A percentile compares a stretch with the other conserved stretches of the same genome.
Conservation (phyloP, 2,113 vertebrate genomes). For the Regulus satrapa region DNA sequence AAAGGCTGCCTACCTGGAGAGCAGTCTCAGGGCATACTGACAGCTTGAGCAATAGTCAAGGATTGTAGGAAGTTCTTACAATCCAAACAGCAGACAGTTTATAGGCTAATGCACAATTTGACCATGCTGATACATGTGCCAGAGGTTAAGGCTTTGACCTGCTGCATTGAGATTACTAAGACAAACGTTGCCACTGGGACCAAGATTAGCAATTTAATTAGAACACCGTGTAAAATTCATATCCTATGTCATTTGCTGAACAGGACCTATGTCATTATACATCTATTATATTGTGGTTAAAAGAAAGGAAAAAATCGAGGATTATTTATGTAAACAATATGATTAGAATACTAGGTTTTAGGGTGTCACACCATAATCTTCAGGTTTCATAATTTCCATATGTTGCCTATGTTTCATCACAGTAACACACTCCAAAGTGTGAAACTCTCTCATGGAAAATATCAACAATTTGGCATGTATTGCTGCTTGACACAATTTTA, state of each 20-base stretch:
- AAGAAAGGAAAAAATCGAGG: neutral
- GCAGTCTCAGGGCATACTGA: neutral
- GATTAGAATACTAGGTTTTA: neutral
- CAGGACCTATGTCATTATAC: neutral
- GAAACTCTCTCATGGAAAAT: neutral
- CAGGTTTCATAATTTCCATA: neutral
- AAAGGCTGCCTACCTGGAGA: neutral
- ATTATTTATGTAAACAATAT: neutral
- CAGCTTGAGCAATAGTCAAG: neutral
- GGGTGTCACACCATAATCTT: neutral
- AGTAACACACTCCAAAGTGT: neutral
- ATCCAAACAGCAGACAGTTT: neutral
- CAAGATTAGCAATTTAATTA: constrained; percentile 8
- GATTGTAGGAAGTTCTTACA: neutral
- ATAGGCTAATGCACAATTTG: neutral
- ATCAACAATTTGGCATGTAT: neutral
- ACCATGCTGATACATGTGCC: neutral
- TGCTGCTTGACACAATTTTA: neutral
- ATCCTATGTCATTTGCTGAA: neutral
- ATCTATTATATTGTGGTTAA: neutral
- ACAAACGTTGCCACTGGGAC: neutral
- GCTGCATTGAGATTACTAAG: neutral
- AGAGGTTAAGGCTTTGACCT: neutral
- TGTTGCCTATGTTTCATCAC: neutral
- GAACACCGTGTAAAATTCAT: neutral